These are phyloP conservation scores for Ophonus ardosiacus DNA, from an alignment of 2,888 invertebrate species.

Conservation along the genomic window DNA sequence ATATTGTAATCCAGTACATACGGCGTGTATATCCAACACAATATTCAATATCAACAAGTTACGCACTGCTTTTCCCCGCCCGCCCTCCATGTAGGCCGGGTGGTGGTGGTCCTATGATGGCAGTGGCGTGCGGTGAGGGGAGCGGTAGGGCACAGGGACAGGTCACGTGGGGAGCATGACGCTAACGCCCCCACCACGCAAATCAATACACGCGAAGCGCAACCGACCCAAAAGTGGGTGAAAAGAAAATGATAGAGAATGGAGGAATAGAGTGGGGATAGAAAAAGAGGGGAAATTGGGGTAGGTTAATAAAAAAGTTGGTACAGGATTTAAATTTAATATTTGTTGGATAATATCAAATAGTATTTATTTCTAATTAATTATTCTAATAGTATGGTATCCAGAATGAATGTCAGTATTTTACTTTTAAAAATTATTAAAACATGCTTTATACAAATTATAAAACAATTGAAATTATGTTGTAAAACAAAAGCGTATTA, in stretches of 20 bases:
- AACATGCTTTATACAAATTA: not conserved
- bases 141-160: conserved; percentile 43
- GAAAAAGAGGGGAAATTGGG: not conserved
- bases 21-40: not conserved
- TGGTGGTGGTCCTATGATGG: not conserved
- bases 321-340: too few relatives aligned
- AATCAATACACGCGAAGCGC: conserved; percentile 51
- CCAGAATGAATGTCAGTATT: too few relatives aligned
- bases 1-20: not conserved
- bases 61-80: conserved; percentile 4
- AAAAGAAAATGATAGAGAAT: not conserved
- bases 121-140: conserved; percentile 19
- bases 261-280: not conserved
- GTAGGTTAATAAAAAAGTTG: not conserved
- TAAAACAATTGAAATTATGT: not conserved
- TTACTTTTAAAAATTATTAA: too few relatives aligned
- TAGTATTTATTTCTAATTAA: too few relatives aligned
- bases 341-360: too few relatives aligned
- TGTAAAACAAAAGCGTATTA: not conserved
- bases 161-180: conserved; percentile 58
- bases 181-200: conserved; percentile 50
- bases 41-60: conserved; percentile 57
- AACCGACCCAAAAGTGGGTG: not conserved
- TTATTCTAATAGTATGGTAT: too few relatives aligned
- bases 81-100: not conserved